Base-by-base conservation (phyloP, 2,888 invertebrate species). In the Gymnoscelis rufifasciata region DNA sequence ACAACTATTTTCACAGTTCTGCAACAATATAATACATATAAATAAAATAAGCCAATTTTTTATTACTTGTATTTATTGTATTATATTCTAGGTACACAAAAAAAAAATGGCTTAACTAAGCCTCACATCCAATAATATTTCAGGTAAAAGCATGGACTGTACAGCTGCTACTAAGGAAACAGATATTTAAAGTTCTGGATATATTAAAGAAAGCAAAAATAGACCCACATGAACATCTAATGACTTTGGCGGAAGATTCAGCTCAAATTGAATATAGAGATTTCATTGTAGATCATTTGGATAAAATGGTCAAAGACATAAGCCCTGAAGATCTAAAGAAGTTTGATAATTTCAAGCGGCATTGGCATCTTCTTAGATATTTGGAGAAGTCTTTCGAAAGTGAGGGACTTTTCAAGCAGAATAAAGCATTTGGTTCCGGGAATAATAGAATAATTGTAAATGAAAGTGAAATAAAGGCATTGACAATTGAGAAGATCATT, bases 121-220 rank as follows among this genome's bases (percentile, higher is more conserved):
- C n/a, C n/a, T n/a, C n/a, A n/a, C n/a, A 15, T 23, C 8, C 23
- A 7, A 15, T 13, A 19, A 37, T 19, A 26, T 26, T 26, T 47
- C 74, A 92, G 90, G 91, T 92, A 1, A 89, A 90, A 62, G 72
- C 88, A 44, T 93, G 92, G 92, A 89, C 91, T 2, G 79, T 88
- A 2, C 91, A 92, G 64, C 78, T 93, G 27, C 71, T 93, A 27
- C 74, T 87, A 37, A 83, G 91, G 48, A 90, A 89, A 62, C 92
- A 93, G 68, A 90, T 92, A 62, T 91, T 90, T 55, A 90, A 91
- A 77, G 92, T 91, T 8, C 86, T 91, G 19, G 92, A 92, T 67
- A 83, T 93, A 52, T 70, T 93, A 36, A 87, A 82, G 49, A 93
- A 92, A 74, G 89, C 91, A n/a, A 89, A 89, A 50, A 82, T 90